phyloP scores from a whole-genome alignment of 2,797 vertebrate species.

The Spinus olivaceus region DNA sequence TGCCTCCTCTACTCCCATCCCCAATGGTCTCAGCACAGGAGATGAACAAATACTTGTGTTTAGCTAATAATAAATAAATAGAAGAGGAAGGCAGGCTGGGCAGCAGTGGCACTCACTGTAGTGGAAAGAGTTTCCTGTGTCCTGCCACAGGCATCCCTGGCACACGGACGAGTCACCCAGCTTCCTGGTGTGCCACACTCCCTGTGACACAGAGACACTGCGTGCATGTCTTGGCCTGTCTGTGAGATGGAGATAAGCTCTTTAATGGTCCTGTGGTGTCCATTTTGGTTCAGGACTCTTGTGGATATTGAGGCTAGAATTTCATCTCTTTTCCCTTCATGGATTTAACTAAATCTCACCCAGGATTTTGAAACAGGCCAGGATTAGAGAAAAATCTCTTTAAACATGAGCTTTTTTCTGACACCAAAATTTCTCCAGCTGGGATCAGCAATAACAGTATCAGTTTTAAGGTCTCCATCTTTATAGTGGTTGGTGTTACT shows the following conservation, averaged over 20 bases:
- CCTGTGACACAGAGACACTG: accelerated
- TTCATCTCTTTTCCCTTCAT: background rate
- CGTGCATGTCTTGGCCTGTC: accelerated
- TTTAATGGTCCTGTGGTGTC: accelerated
- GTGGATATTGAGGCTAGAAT: background rate
- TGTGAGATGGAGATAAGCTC: background rate
- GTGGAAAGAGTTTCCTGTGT: background rate
- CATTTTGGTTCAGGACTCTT: background rate
- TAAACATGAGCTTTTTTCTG: conserved; percentile 26
- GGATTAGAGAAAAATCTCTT: conserved; percentile 20
- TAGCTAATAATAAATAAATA: background rate
- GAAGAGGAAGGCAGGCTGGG: background rate
- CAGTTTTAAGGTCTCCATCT: background rate
- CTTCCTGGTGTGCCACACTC: accelerated
- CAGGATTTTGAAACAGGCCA: conserved; percentile 13
- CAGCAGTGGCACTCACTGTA: background rate
- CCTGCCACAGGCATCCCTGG: background rate
- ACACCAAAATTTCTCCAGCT: background rate
- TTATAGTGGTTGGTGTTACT: background rate
- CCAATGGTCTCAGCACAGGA: accelerated
- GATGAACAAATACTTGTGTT: background rate
- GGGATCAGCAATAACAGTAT: background rate
- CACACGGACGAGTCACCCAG: background rate
- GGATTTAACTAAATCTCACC: conserved; percentile 37
- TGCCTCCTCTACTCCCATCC: background rate